Evolutionary conservation across 2,113 vertebrate species (phyloP).

Genomic region (Tragulus kanchil): DNA sequence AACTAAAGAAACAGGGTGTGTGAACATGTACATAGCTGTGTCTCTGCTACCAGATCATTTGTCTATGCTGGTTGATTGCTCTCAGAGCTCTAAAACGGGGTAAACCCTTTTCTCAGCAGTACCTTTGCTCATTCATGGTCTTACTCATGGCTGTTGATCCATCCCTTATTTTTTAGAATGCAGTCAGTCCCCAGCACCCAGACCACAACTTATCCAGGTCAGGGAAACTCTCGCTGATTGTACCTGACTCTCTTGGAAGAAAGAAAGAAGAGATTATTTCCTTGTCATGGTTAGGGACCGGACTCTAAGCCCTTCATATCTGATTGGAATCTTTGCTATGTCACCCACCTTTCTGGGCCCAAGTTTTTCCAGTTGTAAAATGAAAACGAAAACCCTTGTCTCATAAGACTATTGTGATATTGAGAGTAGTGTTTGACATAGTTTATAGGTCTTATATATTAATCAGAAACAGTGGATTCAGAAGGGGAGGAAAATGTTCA

Average conservation of each 20-base stretch:
- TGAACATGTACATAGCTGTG: neutral
- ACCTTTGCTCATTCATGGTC: neutral
- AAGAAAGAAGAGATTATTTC: neutral
- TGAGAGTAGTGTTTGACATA: neutral
- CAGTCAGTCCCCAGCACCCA: neutral
- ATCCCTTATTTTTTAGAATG: neutral
- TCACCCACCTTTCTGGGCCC: neutral
- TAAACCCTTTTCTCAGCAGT: neutral
- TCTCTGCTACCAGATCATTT: neutral
- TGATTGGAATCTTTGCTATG: neutral
- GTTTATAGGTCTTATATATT: neutral
- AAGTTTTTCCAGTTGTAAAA: neutral
- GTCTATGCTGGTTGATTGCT: neutral
- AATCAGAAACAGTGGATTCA: neutral
- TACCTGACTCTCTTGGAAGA: neutral
- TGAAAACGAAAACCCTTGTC: neutral
- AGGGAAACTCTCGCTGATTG: neutral
- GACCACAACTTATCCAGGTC: neutral
- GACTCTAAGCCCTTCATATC: neutral
- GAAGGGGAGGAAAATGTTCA: neutral
- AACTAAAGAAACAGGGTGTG: neutral
- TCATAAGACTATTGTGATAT: neutral
- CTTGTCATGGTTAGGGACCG: neutral
- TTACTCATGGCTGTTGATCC: neutral
- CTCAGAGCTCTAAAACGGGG: neutral